phyloP scores from a whole-genome alignment of 2,797 vertebrate species.

The Saguinus oedipus region DNA sequence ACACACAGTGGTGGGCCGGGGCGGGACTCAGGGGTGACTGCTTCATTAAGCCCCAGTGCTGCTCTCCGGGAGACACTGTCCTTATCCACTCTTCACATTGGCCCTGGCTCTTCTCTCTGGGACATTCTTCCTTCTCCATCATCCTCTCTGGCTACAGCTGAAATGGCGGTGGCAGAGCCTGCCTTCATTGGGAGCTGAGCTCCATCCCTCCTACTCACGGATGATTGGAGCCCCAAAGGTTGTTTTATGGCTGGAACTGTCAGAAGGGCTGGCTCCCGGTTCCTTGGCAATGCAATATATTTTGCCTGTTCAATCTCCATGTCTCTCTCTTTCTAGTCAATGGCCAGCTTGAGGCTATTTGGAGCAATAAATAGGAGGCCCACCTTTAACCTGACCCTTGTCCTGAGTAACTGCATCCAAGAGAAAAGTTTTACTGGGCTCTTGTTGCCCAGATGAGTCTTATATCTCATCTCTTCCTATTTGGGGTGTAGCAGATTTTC shows the following conservation, averaged over 20 bases:
- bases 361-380: not conserved
- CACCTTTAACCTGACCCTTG: not conserved
- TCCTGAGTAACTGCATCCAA: not conserved
- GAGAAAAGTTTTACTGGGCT: not conserved
- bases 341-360: not conserved
- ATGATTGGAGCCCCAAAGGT: not conserved
- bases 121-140: not conserved
- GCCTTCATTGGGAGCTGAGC: not conserved
- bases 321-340: not conserved
- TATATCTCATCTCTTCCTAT: not conserved
- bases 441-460: not conserved
- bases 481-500: not conserved
- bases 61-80: not conserved
- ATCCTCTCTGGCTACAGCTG: not conserved
- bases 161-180: not conserved
- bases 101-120: not conserved
- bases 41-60: accelerated
- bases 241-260: not conserved
- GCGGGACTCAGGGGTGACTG: no score
- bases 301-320: not conserved
- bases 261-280: not conserved
- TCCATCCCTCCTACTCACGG: not conserved
- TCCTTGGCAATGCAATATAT: not conserved
- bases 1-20: not conserved
- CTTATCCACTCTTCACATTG: not conserved